Evolutionary conservation across 2,888 invertebrate species (phyloP).

Genomic region (Eristalis tenax): DNA sequence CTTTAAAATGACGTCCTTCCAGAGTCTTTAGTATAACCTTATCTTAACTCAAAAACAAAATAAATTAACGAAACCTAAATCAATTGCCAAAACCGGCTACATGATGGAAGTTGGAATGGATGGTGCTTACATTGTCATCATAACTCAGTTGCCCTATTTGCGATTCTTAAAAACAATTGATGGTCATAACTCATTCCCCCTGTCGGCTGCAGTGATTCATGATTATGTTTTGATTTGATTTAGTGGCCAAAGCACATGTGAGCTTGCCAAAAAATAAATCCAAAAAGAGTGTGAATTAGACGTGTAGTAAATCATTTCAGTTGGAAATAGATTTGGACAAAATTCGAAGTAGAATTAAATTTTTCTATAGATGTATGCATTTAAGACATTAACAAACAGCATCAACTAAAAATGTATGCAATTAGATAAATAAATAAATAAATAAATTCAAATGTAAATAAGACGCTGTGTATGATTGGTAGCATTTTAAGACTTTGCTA

Average conservation of each 20-base stretch:
- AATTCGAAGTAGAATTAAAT: neutral
- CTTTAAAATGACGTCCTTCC: neutral
- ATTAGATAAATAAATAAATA: neutral
- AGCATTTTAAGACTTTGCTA: no score
- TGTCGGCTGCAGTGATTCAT: constrained; percentile 65
- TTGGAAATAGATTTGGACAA: constrained; percentile 32
- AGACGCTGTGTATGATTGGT: no score
- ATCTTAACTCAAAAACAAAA: neutral
- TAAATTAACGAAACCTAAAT: neutral
- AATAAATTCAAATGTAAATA: no score
- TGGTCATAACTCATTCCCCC: constrained; percentile 58
- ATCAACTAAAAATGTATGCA: neutral
- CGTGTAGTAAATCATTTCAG: constrained; percentile 34
- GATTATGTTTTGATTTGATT: constrained; percentile 68
- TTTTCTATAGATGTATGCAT: constrained; percentile 2
- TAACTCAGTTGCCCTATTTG: constrained; percentile 61
- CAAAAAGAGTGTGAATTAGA: constrained; percentile 37
- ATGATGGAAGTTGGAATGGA: constrained; percentile 56
- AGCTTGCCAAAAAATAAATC: constrained; percentile 39
- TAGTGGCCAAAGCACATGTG: constrained; percentile 65
- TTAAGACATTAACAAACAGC: neutral
- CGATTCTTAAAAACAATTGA: constrained; percentile 67
- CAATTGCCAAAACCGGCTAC: constrained; percentile 19
- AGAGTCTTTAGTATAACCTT: neutral
- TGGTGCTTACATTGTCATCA: constrained; percentile 62